These are phyloP conservation scores for Arizona elegans DNA, from an alignment of 2,113 vertebrate genomes.

Conservation along the genomic window DNA sequence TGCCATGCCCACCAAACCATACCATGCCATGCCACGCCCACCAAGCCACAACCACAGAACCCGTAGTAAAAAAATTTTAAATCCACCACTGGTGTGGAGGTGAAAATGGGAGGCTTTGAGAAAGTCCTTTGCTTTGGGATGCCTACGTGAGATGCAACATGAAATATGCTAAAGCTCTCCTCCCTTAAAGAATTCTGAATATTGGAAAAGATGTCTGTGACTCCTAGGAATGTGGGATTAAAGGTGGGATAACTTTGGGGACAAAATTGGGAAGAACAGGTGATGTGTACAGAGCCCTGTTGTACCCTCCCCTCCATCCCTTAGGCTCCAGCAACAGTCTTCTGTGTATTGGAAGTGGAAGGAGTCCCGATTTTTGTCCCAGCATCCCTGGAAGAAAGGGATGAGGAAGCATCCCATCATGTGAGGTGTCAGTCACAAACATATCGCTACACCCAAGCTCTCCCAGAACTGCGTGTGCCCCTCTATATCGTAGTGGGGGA, in stretches of 20 bases:
- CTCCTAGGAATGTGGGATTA: neutral
- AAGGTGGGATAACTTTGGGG: neutral
- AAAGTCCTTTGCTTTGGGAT: neutral
- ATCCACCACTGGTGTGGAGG: too few species aligned
- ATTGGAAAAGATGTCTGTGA: neutral
- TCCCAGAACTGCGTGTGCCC: neutral
- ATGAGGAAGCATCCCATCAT: neutral
- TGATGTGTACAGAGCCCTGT: neutral
- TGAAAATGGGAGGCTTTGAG: neutral
- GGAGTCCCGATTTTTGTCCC: neutral
- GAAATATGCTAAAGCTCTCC: neutral
- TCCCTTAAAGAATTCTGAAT: neutral
- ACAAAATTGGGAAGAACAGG: neutral
- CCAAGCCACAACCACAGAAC: too few species aligned
- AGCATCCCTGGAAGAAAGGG: constrained; percentile 21
- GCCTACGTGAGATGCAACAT: neutral
- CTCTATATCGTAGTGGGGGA: constrained; percentile 6
- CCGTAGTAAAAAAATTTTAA: too few species aligned
- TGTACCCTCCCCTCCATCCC: neutral
- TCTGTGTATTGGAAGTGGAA: constrained; percentile 27
- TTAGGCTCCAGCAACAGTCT: constrained; percentile 10
- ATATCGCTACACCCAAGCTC: constrained; percentile 8
- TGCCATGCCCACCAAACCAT: too few species aligned
- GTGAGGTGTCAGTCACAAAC: constrained; percentile 14
- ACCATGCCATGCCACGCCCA: too few species aligned